A percentile compares a stretch with the other conserved stretches of the same genome.
phyloP scores from a whole-genome alignment of 2,797 vertebrate genomes.

The Tadarida brasiliensis region DNA sequence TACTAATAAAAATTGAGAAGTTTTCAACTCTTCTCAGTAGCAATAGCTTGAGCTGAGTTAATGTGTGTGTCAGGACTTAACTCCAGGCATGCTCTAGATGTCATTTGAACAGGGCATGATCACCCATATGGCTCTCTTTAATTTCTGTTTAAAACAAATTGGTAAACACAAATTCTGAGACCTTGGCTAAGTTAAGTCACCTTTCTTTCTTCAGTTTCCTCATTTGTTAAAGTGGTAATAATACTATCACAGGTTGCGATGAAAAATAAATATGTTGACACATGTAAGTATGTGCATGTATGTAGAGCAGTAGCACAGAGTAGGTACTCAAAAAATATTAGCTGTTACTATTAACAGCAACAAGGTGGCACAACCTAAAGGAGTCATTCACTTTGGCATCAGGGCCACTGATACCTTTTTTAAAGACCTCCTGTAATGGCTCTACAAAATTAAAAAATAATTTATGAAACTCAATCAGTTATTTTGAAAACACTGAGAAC shows the following conservation, averaged over 20 bases:
- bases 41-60: not conserved
- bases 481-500: not conserved
- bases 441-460: not conserved
- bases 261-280: not conserved
- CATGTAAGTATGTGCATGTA: not conserved
- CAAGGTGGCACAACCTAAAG: not conserved
- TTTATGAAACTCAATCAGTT: not conserved
- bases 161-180: not conserved
- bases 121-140: not conserved
- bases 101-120: not conserved
- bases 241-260: not conserved
- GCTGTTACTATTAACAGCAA: not conserved
- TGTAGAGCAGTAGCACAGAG: not conserved
- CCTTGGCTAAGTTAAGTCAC: not conserved
- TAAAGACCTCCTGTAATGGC: not conserved
- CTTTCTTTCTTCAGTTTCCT: not conserved
- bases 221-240: not conserved
- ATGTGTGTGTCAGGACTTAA: not conserved
- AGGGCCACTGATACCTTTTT: not conserved
- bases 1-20: constrained; percentile 47
- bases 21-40: not conserved
- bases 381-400: not conserved
- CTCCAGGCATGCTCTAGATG: not conserved
- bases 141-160: not conserved
- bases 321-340: not conserved